Evolutionary conservation across 1,140 invertebrate genomes (phyloP).

Genomic region (Proales similis): DNA sequence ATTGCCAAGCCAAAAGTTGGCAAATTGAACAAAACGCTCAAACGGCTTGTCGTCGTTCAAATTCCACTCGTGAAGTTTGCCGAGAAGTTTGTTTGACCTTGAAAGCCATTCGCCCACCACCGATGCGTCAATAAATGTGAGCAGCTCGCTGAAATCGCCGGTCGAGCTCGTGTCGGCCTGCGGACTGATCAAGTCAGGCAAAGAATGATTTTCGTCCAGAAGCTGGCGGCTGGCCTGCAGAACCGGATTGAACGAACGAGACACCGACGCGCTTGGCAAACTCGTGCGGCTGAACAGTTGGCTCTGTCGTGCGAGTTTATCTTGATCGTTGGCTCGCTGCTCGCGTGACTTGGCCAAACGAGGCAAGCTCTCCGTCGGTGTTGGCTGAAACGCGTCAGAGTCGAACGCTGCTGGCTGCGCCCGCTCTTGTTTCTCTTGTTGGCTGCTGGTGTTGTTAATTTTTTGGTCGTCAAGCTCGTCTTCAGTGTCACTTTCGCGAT

Average conservation of each 20-base stretch:
- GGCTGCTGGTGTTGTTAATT: constrained; percentile 29
- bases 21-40: constrained; percentile 47
- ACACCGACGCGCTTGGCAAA: too few species aligned
- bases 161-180: too few species aligned
- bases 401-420: background rate
- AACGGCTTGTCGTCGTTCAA: constrained; percentile 41
- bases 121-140: constrained; percentile 46
- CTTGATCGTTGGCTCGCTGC: too few species aligned
- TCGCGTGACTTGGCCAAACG: too few species aligned
- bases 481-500: constrained; percentile 44
- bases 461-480: constrained; percentile 42
- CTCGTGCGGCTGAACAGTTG: too few species aligned
- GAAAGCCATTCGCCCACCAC: constrained; percentile 49
- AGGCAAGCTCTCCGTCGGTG: background rate
- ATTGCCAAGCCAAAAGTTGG: constrained; percentile 49
- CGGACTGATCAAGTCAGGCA: too few species aligned
- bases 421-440: constrained; percentile 3
- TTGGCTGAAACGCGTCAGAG: background rate
- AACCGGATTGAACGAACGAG: too few species aligned
- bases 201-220: too few species aligned
- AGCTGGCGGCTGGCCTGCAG: too few species aligned
- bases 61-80: constrained; percentile 43
- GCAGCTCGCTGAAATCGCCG: constrained; percentile 22
- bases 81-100: constrained; percentile 45
- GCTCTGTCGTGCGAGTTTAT: too few species aligned